Percentiles rank a stretch among this genome's conserved stretches.
These are phyloP conservation scores for Lasioglossum albipes DNA, from an alignment of 1,140 invertebrate genomes.

Conservation along the genomic window DNA sequence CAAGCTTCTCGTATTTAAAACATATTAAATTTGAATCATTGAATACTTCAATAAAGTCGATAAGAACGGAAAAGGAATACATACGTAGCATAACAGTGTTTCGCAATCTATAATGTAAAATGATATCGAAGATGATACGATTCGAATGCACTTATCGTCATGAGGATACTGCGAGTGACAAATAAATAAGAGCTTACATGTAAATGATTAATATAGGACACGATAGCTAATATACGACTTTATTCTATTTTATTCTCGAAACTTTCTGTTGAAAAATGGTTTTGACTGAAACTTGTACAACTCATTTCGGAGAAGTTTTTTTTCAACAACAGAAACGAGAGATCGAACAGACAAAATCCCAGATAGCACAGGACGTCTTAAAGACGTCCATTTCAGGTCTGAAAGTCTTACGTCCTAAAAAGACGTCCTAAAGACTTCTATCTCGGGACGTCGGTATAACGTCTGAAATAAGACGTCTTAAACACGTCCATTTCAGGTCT, in stretches of 20 bases:
- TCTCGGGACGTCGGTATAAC: too few relatives aligned
- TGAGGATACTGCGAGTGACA: conserved; percentile 53
- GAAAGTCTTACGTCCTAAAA: too few relatives aligned
- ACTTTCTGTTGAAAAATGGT: conserved; percentile 29
- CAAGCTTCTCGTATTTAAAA: conserved; percentile 16
- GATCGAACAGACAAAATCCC: conserved; percentile 14
- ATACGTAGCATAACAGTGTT: neutral
- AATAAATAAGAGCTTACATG: conserved; percentile 56
- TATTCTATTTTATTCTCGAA: conserved; percentile 30
- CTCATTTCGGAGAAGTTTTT: conserved; percentile 4
- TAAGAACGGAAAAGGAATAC: conserved; percentile 15
- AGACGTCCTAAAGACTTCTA: too few relatives aligned
- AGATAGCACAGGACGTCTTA: too few relatives aligned
- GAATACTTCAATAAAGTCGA: neutral
- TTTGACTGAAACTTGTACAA: conserved; percentile 8
- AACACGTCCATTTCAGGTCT: too few relatives aligned
- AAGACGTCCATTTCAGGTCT: too few relatives aligned
- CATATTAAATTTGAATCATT: conserved; percentile 1
- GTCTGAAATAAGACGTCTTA: too few relatives aligned
- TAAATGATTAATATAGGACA: conserved; percentile 49
- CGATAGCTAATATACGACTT: conserved; percentile 30
- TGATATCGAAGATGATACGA: conserved; percentile 41
- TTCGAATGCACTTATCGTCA: conserved; percentile 56
- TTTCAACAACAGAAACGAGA: neutral
- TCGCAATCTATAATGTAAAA: conserved; percentile 15